These are phyloP conservation scores for Autographa gamma DNA, from an alignment of 2,888 invertebrate species.

Conservation along the genomic window DNA sequence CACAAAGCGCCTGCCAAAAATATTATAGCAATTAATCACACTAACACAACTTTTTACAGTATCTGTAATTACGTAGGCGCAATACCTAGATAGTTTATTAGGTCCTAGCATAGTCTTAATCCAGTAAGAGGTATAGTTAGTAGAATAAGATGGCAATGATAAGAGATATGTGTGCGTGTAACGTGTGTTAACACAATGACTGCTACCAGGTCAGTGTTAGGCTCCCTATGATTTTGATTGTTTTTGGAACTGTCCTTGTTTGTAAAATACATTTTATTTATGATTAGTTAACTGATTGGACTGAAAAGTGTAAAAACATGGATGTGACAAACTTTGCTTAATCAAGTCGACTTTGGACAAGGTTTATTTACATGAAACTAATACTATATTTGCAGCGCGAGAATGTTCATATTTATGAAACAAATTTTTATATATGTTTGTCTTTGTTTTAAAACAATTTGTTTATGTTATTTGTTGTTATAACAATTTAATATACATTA, in stretches of 20 bases:
- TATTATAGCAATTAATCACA: slow-evolving; percentile 14
- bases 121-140: not conserved
- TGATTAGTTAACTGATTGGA: not conserved
- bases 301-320: no score
- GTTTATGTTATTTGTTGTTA: not conserved
- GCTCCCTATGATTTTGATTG: not conserved
- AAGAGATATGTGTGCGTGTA: not conserved
- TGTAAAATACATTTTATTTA: not conserved
- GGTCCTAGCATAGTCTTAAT: not conserved
- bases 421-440: not conserved
- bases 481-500: not conserved
- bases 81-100: not conserved
- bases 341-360: no score
- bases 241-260: not conserved
- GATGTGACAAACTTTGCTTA: no score
- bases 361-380: no score
- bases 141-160: not conserved
- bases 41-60: not conserved
- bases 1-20: slow-evolving; percentile 17
- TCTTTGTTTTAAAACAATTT: not conserved
- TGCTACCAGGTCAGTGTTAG: not conserved
- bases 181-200: slow-evolving; percentile 6
- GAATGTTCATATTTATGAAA: no score
- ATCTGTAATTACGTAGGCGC: not conserved
- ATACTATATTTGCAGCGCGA: no score